These are phyloP conservation scores for Botia kubotai DNA, from an alignment of 2,797 vertebrate species.

Conservation along the genomic window DNA sequence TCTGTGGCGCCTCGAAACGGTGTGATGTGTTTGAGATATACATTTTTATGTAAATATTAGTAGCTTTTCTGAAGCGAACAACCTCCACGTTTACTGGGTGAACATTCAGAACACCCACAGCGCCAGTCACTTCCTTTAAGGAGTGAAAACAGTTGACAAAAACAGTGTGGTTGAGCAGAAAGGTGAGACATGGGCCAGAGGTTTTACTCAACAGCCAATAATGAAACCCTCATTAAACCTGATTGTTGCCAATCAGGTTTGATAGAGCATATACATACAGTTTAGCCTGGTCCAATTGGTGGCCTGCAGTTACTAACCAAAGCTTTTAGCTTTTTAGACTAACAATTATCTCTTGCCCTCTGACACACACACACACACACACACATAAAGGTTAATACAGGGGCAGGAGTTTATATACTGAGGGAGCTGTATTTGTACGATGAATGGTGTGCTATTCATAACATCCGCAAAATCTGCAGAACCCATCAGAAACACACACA, in stretches of 20 bases:
- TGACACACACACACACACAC: slow-evolving; percentile 12
- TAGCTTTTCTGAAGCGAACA: background rate
- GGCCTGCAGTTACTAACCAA: background rate
- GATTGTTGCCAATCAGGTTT: slow-evolving; percentile 19
- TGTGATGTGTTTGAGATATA: background rate
- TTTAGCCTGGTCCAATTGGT: background rate
- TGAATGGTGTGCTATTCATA: slow-evolving; percentile 44
- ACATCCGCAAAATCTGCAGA: slow-evolving; percentile 35
- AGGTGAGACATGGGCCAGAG: background rate
- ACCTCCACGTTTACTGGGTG: background rate
- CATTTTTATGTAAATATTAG: slow-evolving; percentile 25
- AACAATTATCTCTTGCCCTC: slow-evolving; percentile 20
- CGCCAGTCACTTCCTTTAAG: background rate
- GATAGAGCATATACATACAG: slow-evolving; percentile 1
- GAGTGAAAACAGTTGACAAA: slow-evolving; percentile 5
- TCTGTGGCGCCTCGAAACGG: background rate
- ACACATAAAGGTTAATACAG: background rate
- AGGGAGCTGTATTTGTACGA: slow-evolving; percentile 26
- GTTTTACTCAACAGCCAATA: slow-evolving; percentile 12
- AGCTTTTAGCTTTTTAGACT: slow-evolving; percentile 32
- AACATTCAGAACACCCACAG: slow-evolving; percentile 19
- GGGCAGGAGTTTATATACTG: slow-evolving; percentile 43
- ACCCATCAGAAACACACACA: slow-evolving; percentile 32
- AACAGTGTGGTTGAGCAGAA: slow-evolving; percentile 15
- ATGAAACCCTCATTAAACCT: slow-evolving; percentile 24